Evolutionary conservation across 2,797 vertebrate species (phyloP), one percentile per base, ranked within the genome.

Genomic region (Cossypha dichroa): DNA sequence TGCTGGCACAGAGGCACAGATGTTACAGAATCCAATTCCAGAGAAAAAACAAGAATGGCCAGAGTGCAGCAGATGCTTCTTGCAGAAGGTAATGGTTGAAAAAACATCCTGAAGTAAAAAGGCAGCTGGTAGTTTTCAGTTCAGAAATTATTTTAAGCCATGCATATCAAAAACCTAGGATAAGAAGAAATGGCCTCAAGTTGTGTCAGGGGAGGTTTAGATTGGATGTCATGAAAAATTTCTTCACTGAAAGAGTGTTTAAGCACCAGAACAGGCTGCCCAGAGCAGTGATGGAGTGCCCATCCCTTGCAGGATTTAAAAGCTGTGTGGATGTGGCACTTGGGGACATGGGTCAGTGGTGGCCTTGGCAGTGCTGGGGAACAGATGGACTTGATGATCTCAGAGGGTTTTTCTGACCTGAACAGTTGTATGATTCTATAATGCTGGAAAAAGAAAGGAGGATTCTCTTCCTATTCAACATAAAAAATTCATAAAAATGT

Each of bases 371-470:
- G 36, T 5, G 48, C 49, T 56, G 70, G 36, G 16, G 11, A 43
- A 13, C 0, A 4, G 49, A 0, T 58, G 38, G 19, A 63, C 20
- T 33, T 1, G 5, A 29, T 4, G 6, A 33, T 8, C 49, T 36
- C 1, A 15, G 6, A 62, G n/a, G 12, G 16, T 9, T 69, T 38
- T 29, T 22, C 18, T 49, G 21, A 18, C 19, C 8, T 38, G 6
- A 28, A 48, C 2, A 13, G 13, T 3, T 33, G 5, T 10, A 26
- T 13, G 8, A 8, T 15, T 63, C 49, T 19, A 9, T 6, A 52
- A 46, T 16, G 8, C 18, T 56, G 38, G 26, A 62, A 15, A 58
- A 62, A 36, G 19, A 26, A 55, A 70, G 11, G 11, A 68, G 15
- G 12, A 29, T 56, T 60, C 29, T 48, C 5, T 8, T 36, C 20